Evolutionary conservation across 2,113 vertebrate genomes (phyloP), one percentile per base, ranked within the genome.

Genomic region (Nyctibius bracteatus): DNA sequence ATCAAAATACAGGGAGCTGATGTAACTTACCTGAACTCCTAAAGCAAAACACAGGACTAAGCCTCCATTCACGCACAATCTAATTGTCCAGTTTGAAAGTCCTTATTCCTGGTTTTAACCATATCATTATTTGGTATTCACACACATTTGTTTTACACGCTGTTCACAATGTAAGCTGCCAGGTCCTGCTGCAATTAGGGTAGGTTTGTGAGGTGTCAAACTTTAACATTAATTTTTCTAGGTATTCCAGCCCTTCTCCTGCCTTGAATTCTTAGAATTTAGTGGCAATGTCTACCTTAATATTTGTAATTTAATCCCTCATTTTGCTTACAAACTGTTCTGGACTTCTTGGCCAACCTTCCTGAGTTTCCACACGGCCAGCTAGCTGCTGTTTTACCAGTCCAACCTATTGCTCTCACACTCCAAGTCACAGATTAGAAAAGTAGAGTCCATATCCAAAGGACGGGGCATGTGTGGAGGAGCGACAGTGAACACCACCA

Each of bases 81-180:
- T n/a, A 18, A 13, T 54, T 71, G 31, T 51, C 39, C 25, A 35
- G 2, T 71, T 43, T 79, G 33, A 51, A 71, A 46, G 35, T 35
- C 57, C 15, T 81, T 63, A 20, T 54, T 71, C 47, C 23, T 79
- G 33, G 9, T 47, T 91, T 91, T 80, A 86, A 33, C 37, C 9
- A 12, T 43, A 14, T 23, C 2, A 3, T 19, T 92, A 3, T 57
- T 72, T 0, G 2, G 2, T 81, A 62, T 70, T 74, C 43, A 54
- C 23, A 65, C 18, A 47, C 6, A 11, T 71, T 70, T 52, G 30
- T 52, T 72, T 92, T 41, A 61, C 1, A 0, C 0, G 2, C 30
- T 75, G 18, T 24, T 88, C 39, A 30, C 25, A 25, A n/a, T 0
- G 0, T 58, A 31, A 1, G 0, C 23, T 88, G 58, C 19, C 58